These are phyloP conservation scores for Entosphenus tridentatus DNA, from an alignment of 2,113 vertebrate genomes.

Conservation along the genomic window DNA sequence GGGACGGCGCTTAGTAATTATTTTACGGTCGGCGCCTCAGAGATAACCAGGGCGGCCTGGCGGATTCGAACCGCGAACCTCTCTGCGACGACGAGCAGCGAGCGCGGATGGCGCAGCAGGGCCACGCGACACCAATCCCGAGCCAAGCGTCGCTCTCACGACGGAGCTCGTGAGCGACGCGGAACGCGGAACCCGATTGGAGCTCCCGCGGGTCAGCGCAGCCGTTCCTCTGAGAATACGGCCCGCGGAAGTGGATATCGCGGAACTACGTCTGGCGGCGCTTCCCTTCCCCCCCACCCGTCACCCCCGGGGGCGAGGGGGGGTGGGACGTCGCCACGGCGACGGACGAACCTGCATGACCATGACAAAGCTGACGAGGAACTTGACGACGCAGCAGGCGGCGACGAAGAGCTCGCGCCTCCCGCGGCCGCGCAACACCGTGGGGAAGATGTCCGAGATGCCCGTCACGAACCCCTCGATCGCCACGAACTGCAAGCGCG, in stretches of 20 bases:
- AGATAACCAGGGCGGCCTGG: too few species aligned
- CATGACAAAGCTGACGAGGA: slow-evolving; percentile 1
- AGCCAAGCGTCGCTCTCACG: too few species aligned
- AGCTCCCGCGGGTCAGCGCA: not conserved
- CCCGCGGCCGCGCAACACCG: slow-evolving; percentile 1
- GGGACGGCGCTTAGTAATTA: too few species aligned
- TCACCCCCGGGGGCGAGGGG: not conserved
- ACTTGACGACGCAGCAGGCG: not conserved
- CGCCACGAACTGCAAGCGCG: not conserved
- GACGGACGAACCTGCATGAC: not conserved
- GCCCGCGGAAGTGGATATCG: not conserved
- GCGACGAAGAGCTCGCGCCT: not conserved
- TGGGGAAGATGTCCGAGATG: not conserved
- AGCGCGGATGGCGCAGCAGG: too few species aligned
- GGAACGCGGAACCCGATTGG: not conserved
- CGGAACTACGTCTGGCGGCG: not conserved
- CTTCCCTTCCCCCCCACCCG: not conserved
- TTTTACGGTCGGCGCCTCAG: too few species aligned
- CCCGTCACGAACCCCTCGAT: not conserved
- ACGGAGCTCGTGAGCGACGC: too few species aligned
- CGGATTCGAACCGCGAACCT: too few species aligned
- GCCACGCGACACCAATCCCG: too few species aligned
- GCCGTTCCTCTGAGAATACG: not conserved
- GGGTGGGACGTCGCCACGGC: not conserved
- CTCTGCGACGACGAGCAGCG: too few species aligned